Conservation (phyloP, 2,888 invertebrate genomes). For the Phaonia tiefii region DNA sequence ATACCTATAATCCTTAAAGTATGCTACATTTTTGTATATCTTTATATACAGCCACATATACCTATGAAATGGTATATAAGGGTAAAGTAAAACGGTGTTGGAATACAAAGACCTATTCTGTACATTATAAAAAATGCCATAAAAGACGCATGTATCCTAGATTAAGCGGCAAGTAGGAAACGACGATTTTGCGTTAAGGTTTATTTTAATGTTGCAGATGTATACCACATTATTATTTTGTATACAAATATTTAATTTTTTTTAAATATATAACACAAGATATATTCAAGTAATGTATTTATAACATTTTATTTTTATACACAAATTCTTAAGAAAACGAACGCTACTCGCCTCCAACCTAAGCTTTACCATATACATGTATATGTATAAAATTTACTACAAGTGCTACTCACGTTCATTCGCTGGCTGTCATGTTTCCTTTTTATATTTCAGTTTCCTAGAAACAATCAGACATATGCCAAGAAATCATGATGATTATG, state of each 20-base stretch:
- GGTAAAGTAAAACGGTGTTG: no score
- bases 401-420: neutral
- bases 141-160: no score
- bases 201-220: neutral
- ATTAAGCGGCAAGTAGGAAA: no score
- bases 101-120: no score
- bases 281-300: no score
- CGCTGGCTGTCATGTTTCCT: neutral
- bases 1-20: neutral
- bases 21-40: neutral
- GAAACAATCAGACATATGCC: conserved; percentile 3
- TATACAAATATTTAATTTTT: no score
- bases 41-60: neutral
- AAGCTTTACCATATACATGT: neutral
- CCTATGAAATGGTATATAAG: no score
- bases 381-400: neutral
- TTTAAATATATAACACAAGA: no score
- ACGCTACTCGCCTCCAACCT: neutral
- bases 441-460: neutral
- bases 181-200: neutral
- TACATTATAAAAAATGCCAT: no score
- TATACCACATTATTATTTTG: no score
- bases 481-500: neutral
- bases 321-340: neutral
- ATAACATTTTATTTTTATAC: conserved; percentile 4